phyloP scores from a whole-genome alignment of 1,140 invertebrate genomes.

The Bombus waltoni region DNA sequence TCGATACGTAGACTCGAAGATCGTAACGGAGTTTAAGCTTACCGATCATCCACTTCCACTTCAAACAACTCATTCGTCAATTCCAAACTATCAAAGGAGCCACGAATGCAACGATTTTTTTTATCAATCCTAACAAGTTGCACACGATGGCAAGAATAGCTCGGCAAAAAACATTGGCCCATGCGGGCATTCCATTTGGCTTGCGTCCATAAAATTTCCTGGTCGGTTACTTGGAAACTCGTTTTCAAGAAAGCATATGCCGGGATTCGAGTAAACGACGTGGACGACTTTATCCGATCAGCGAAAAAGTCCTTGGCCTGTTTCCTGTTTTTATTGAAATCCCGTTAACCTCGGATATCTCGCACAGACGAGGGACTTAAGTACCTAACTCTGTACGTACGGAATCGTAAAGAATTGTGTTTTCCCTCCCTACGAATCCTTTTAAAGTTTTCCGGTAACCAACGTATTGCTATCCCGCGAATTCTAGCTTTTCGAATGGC shows the following conservation, averaged over 20 bases:
- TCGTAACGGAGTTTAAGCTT: too few relatives aligned
- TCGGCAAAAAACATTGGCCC: not conserved
- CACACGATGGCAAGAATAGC: not conserved
- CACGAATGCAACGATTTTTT: not conserved
- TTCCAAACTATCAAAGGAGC: not conserved
- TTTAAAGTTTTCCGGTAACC: slow-evolving; percentile 15
- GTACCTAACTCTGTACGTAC: slow-evolving; percentile 36
- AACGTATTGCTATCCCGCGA: not conserved
- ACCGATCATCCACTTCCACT: too few relatives aligned
- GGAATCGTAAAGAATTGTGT: slow-evolving; percentile 44
- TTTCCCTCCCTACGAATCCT: slow-evolving; percentile 10
- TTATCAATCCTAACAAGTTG: not conserved
- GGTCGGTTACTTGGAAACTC: slow-evolving; percentile 43
- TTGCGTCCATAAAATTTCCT: slow-evolving; percentile 45
- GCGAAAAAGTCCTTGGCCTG: slow-evolving; percentile 63
- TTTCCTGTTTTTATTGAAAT: slow-evolving; percentile 64
- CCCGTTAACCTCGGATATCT: slow-evolving; percentile 46
- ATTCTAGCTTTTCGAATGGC: not conserved
- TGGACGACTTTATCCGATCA: slow-evolving; percentile 64
- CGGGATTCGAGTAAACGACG: slow-evolving; percentile 63
- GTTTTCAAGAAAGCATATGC: slow-evolving; percentile 53
- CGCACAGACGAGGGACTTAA: slow-evolving; percentile 20
- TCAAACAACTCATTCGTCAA: not conserved
- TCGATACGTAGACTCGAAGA: too few relatives aligned
- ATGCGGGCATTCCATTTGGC: slow-evolving; percentile 40